These are phyloP conservation scores for Naso thynnoides DNA, from an alignment of 2,797 vertebrate species.

Conservation along the genomic window DNA sequence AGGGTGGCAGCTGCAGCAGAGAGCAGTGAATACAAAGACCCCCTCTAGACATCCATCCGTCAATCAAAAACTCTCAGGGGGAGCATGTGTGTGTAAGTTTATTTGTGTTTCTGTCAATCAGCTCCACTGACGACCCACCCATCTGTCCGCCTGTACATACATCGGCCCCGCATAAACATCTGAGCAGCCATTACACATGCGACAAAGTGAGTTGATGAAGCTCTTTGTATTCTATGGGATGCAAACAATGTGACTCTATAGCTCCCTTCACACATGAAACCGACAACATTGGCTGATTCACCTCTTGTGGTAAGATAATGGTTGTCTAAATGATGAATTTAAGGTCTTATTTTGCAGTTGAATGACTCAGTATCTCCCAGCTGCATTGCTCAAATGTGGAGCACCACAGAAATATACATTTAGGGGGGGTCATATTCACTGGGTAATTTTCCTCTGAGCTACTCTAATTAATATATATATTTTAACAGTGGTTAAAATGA, in stretches of 20 bases:
- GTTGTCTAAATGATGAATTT: slow-evolving; percentile 42
- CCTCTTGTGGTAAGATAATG: slow-evolving; percentile 22
- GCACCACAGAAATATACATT: slow-evolving; percentile 2
- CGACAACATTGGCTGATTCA: slow-evolving; percentile 16
- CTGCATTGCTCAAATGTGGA: slow-evolving; percentile 16
- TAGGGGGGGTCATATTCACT: background rate
- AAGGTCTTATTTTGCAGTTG: slow-evolving; percentile 6
- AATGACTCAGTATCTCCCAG: slow-evolving; percentile 22
- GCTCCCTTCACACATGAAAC: slow-evolving; percentile 23
- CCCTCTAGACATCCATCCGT: slow-evolving; percentile 59
- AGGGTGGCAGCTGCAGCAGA: slow-evolving; percentile 67
- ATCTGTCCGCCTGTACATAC: slow-evolving; percentile 58
- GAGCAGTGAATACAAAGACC: slow-evolving; percentile 61
- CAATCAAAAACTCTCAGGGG: slow-evolving; percentile 64
- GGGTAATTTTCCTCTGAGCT: background rate
- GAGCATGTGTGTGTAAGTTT: slow-evolving; percentile 41
- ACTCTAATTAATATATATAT: background rate
- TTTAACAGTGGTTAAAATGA: background rate
- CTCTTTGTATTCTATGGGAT: slow-evolving; percentile 29
- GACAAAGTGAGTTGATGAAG: slow-evolving; percentile 40
- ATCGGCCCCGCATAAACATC: slow-evolving; percentile 20
- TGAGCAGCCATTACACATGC: slow-evolving; percentile 31
- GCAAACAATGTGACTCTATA: slow-evolving; percentile 27
- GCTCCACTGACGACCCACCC: slow-evolving; percentile 50
- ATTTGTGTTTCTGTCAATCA: slow-evolving; percentile 73